phyloP scores from a whole-genome alignment of 2,888 invertebrate genomes.

The Athetis lepigone region DNA sequence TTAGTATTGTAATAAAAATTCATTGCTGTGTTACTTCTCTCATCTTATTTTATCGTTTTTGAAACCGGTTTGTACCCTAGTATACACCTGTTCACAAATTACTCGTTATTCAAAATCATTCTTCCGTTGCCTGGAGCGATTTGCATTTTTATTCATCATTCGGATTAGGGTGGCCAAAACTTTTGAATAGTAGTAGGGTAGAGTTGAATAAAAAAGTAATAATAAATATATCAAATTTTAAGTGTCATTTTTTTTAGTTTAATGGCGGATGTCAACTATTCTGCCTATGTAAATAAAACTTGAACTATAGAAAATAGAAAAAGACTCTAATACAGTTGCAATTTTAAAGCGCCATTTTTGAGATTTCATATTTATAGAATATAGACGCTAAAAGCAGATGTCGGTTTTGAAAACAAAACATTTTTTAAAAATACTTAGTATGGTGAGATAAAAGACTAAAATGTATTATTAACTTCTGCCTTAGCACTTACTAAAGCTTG shows the following conservation, averaged over 20 bases:
- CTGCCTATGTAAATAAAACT: no score
- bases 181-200: slow-evolving; percentile 12
- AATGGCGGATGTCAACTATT: no score
- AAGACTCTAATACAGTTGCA: no score
- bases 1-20: slow-evolving; percentile 62
- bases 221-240: background rate
- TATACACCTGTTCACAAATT: slow-evolving; percentile 85
- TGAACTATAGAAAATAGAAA: no score
- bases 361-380: no score
- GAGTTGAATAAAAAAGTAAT: background rate
- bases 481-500: no score
- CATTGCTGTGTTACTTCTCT: slow-evolving; percentile 53
- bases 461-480: no score
- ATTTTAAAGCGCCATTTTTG: no score
- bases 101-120: slow-evolving; percentile 81
- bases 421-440: no score
- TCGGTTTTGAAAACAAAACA: no score
- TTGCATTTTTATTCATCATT: slow-evolving; percentile 85
- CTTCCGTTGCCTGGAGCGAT: slow-evolving; percentile 79
- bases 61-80: slow-evolving; percentile 76
- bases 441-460: no score
- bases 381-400: no score
- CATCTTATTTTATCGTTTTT: slow-evolving; percentile 60
- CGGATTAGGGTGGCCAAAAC: slow-evolving; percentile 62
- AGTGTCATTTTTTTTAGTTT: background rate